Conservation (phyloP, 2,113 vertebrate genomes). For the Kryptolebias marmoratus region DNA sequence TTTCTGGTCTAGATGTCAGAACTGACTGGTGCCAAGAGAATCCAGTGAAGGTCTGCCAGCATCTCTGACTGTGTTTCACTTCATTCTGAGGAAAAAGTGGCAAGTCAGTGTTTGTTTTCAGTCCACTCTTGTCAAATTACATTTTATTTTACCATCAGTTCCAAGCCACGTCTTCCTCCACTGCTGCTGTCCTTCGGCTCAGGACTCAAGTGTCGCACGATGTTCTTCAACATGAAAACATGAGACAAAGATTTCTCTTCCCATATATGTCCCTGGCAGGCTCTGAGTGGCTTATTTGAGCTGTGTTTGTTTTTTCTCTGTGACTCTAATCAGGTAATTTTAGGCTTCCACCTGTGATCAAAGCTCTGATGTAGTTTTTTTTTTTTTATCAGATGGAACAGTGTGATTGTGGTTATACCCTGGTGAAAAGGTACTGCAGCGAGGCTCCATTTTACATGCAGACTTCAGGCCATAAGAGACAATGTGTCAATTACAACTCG, state of each 20-base stretch:
- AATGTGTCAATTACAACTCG: neutral
- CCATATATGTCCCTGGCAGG: neutral
- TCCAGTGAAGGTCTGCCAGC: neutral
- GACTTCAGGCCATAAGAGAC: neutral
- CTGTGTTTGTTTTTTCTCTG: neutral
- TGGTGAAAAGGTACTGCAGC: neutral
- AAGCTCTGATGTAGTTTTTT: constrained; percentile 13
- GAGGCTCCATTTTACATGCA: neutral
- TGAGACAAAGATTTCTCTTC: constrained; percentile 5
- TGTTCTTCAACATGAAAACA: constrained; percentile 7
- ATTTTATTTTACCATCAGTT: neutral
- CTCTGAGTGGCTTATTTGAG: constrained; percentile 1
- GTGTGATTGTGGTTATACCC: neutral
- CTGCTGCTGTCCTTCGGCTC: neutral
- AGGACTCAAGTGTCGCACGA: neutral
- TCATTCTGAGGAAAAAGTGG: neutral
- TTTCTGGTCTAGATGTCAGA: too few species aligned
- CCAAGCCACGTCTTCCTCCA: neutral
- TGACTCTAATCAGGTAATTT: constrained; percentile 28
- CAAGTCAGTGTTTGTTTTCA: neutral
- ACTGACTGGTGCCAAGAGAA: neutral
- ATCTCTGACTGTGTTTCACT: neutral
- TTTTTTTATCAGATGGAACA: constrained; percentile 6
- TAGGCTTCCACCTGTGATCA: constrained; percentile 16
- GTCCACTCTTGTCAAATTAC: neutral